Percentiles rank a stretch among this genome's conserved stretches.
These are phyloP conservation scores for Lamellibrachia satsuma DNA, from an alignment of 2,888 invertebrate genomes.

Conservation along the genomic window DNA sequence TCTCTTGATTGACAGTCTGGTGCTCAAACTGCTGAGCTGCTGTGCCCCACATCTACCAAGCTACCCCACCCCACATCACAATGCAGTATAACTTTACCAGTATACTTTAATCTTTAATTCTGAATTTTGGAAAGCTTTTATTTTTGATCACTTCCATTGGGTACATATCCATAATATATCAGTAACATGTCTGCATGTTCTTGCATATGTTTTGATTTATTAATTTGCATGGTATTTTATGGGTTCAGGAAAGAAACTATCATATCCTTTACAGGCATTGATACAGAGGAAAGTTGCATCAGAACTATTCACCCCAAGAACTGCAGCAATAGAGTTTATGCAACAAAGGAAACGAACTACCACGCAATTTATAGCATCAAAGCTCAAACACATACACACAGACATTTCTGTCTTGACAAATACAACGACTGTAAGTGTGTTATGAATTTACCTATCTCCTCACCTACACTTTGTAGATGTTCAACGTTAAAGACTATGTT, in stretches of 20 bases:
- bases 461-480: too few species aligned
- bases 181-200: too few species aligned
- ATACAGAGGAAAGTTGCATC: background rate
- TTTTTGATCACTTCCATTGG: background rate
- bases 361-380: background rate
- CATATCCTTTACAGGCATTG: background rate
- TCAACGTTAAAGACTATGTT: too few species aligned
- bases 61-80: background rate
- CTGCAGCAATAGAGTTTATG: background rate
- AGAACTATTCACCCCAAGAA: background rate
- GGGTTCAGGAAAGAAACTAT: background rate
- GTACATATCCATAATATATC: background rate
- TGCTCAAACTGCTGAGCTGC: too few species aligned
- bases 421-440: background rate
- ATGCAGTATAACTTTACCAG: background rate
- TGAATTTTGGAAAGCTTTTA: background rate
- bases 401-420: background rate
- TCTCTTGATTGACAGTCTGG: too few species aligned
- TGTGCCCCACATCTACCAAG: too few species aligned
- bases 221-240: too few species aligned
- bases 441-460: background rate
- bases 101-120: background rate
- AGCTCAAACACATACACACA: background rate
- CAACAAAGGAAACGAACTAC: background rate
- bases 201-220: too few species aligned